These are phyloP conservation scores for Musca domestica DNA, from an alignment of 1,140 invertebrate genomes.

Conservation along the genomic window DNA sequence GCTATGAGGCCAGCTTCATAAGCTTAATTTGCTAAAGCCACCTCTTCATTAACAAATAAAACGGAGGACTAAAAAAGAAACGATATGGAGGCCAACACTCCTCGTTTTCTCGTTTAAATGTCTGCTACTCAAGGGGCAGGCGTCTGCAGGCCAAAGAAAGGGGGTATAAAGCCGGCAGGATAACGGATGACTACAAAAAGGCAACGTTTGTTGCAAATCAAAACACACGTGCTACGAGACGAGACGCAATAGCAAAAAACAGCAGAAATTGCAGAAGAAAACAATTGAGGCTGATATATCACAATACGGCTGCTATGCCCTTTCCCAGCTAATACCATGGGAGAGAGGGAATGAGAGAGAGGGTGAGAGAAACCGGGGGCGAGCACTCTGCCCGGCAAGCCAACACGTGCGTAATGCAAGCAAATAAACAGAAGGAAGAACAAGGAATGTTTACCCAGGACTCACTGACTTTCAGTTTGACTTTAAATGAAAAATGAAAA, in stretches of 20 bases:
- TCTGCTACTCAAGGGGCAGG: too few species aligned
- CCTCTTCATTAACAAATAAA: conserved; percentile 1
- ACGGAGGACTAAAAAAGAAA: neutral
- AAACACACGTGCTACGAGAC: conserved; percentile 48
- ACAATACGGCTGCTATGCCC: too few species aligned
- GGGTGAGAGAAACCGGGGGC: neutral
- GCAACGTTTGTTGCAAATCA: conserved; percentile 49
- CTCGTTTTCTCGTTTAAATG: neutral
- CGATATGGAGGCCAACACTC: neutral
- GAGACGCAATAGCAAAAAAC: neutral
- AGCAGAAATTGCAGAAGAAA: conserved; percentile 2
- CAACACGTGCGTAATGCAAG: too few species aligned
- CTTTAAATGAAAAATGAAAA: conserved; percentile 18
- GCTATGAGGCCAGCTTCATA: conserved; percentile 28
- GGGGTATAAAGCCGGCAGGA: neutral
- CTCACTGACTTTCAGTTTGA: conserved; percentile 12
- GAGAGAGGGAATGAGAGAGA: too few species aligned
- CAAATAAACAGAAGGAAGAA: too few species aligned
- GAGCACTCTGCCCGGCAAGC: neutral
- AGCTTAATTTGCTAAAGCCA: conserved; percentile 13
- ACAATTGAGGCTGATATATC: conserved; percentile 8
- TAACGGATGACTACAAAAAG: conserved; percentile 28
- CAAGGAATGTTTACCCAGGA: conserved; percentile 6
- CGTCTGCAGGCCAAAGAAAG: neutral
- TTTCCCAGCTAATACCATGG: too few species aligned